Percentiles rank a stretch among this genome's conserved stretches.
phyloP scores from a whole-genome alignment of 2,113 vertebrate genomes.

The Hippopotamus amphibius region DNA sequence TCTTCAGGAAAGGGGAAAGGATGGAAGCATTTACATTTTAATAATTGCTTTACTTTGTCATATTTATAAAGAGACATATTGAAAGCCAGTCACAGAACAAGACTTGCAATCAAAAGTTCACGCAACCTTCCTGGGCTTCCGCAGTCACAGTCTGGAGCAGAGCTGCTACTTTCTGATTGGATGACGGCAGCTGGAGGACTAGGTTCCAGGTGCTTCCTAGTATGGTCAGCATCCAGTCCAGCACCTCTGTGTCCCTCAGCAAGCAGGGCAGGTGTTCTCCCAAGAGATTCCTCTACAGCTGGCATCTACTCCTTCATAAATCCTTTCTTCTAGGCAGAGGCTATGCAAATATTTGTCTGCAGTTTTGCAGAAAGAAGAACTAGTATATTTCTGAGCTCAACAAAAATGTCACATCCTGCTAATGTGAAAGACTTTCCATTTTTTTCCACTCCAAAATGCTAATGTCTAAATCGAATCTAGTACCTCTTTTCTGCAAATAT shows the following conservation, averaged over 20 bases:
- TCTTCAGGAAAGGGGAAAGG: neutral
- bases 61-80: neutral
- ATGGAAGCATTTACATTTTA: neutral
- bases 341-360: neutral
- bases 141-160: neutral
- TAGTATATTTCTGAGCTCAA: neutral
- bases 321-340: neutral
- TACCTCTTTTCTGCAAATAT: slow-evolving; percentile 46
- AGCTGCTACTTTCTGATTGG: slow-evolving; percentile 9
- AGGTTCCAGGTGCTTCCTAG: slow-evolving; percentile 11
- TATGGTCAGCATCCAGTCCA: neutral
- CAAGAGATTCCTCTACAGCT: slow-evolving; percentile 28
- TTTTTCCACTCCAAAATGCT: neutral
- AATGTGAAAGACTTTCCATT: neutral
- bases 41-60: neutral
- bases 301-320: neutral
- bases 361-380: slow-evolving; percentile 52
- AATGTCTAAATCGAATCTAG: neutral
- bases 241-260: neutral
- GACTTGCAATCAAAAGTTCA: neutral
- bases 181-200: neutral
- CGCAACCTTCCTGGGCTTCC: neutral
- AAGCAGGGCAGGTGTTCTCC: slow-evolving; percentile 41
- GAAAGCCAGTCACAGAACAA: neutral
- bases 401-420: slow-evolving; percentile 31